A percentile compares a stretch with the other conserved stretches of the same genome.
Evolutionary conservation across 2,113 vertebrate species (phyloP).

Genomic region (Syngnathus scovelli): DNA sequence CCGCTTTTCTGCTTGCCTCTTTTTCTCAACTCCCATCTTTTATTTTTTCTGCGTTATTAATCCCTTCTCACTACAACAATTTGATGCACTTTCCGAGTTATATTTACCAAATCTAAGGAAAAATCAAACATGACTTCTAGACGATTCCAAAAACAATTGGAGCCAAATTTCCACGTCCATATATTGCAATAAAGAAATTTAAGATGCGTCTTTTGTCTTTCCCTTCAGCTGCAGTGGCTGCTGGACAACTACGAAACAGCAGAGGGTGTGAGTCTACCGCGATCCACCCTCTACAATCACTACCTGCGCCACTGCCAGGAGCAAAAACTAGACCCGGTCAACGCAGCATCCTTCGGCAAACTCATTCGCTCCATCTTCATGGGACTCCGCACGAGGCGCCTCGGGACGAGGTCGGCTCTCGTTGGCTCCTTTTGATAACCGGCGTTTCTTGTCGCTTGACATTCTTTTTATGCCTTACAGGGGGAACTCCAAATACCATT

Average conservation of each 20-base stretch:
- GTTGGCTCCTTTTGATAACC: background rate
- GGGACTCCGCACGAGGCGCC: conserved; percentile 89
- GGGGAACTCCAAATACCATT: conserved; percentile 98
- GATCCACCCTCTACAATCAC: conserved; percentile 95
- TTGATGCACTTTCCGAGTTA: conserved; percentile 2
- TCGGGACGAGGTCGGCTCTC: conserved; percentile 83
- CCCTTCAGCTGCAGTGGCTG: conserved; percentile 90
- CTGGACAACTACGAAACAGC: conserved; percentile 97
- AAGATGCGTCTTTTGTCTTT: background rate
- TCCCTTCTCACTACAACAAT: too few relatives aligned
- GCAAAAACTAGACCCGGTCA: conserved; percentile 95
- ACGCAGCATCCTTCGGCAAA: conserved; percentile 95
- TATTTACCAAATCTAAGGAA: too few relatives aligned
- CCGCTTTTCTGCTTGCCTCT: conserved; percentile 12
- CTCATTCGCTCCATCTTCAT: conserved; percentile 98
- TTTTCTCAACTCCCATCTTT: conserved; percentile 26
- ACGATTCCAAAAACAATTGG: too few relatives aligned
- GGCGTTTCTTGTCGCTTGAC: conserved; percentile 49
- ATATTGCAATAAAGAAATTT: too few relatives aligned
- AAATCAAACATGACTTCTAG: too few relatives aligned
- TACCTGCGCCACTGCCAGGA: conserved; percentile 97
- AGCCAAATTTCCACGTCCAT: background rate
- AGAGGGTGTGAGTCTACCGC: conserved; percentile 90
- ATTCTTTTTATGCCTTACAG: conserved; percentile 57
- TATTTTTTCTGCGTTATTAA: too few relatives aligned